Evolutionary conservation across 2,888 invertebrate species (phyloP).

Genomic region (Amblyjoppa fuscipennis): DNA sequence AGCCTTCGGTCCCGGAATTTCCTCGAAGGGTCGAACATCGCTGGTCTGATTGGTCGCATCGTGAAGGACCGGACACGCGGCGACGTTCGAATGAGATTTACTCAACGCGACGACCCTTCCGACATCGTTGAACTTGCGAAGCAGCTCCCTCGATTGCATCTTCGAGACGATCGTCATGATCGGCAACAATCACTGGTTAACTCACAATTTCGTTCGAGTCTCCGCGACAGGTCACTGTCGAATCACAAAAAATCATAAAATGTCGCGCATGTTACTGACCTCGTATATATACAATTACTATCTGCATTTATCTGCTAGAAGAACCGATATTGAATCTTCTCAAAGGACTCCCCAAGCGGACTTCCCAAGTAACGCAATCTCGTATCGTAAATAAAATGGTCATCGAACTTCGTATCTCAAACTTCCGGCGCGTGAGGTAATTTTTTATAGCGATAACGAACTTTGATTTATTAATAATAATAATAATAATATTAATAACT

Average conservation of each 20-base stretch:
- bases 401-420: background rate
- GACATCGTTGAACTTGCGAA: constrained; percentile 29
- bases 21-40: constrained; percentile 79
- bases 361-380: background rate
- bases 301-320: background rate
- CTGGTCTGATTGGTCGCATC: constrained; percentile 65
- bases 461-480: background rate
- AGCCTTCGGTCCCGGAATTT: constrained; percentile 86
- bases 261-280: background rate
- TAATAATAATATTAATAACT: too few species aligned
- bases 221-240: background rate
- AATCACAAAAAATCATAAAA: background rate
- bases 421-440: background rate
- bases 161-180: constrained; percentile 34
- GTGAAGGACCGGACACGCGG: constrained; percentile 53
- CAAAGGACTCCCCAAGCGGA: background rate
- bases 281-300: background rate
- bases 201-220: background rate
- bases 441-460: background rate
- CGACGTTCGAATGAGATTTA: constrained; percentile 47
- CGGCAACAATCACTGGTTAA: background rate
- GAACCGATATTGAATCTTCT: background rate
- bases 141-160: constrained; percentile 45
- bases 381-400: background rate
- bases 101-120: background rate